phyloP scores from a whole-genome alignment of 2,888 invertebrate genomes.

The Mongoloraphidia duomilia region DNA sequence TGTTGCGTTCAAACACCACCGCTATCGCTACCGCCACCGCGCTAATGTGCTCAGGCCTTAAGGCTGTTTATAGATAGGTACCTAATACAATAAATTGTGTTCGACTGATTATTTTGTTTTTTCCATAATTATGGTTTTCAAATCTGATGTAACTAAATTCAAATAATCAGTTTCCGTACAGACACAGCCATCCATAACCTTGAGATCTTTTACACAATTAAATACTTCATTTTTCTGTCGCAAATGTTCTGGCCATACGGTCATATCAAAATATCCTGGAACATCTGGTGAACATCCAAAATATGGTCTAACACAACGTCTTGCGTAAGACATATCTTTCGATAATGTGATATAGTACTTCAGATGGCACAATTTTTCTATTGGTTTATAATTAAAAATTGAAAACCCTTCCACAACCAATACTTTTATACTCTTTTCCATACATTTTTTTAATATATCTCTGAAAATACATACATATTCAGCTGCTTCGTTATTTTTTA shows the following conservation, averaged over 20 bases:
- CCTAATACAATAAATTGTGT: too few species aligned
- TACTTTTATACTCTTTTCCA: conserved; percentile 31
- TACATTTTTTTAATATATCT: conserved; percentile 13
- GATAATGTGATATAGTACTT: conserved; percentile 61
- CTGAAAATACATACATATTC: conserved; percentile 2
- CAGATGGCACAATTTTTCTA: conserved; percentile 49
- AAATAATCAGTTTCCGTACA: too few species aligned
- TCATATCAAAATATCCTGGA: conserved; percentile 71
- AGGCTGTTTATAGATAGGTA: too few species aligned
- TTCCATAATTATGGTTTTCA: too few species aligned
- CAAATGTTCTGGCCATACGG: conserved; percentile 80
- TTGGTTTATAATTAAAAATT: conserved; percentile 51
- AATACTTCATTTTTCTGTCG: conserved; percentile 35
- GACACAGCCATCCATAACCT: conserved; percentile 4
- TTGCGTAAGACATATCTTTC: conserved; percentile 47
- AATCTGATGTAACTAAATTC: too few species aligned
- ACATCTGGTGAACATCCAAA: conserved; percentile 61
- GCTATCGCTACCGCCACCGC: too few species aligned
- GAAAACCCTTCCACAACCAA: conserved; percentile 66
- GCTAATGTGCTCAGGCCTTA: too few species aligned
- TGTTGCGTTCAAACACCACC: too few species aligned
- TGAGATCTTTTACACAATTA: conserved; percentile 20
- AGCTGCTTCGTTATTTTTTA: conserved; percentile 11
- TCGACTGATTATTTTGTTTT: too few species aligned
- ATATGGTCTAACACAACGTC: conserved; percentile 50